Evolutionary conservation across 2,797 vertebrate genomes (phyloP).

Genomic region (Halcyon chelicuti): DNA sequence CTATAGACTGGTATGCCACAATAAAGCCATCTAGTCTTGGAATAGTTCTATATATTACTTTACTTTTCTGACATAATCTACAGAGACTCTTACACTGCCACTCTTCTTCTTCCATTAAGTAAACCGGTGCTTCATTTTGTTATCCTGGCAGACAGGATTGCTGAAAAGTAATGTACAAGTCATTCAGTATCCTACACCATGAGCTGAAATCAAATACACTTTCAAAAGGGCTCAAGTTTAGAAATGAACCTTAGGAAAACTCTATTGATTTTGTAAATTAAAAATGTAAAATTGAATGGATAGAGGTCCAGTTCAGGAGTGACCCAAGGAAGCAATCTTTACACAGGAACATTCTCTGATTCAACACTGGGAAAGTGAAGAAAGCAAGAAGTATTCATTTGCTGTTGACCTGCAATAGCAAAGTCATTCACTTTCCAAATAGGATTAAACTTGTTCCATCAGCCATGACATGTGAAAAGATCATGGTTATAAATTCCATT

Average conservation of each 20-base stretch:
- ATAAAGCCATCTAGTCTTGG: background rate
- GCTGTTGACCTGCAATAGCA: slow-evolving; percentile 29
- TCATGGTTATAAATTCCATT: slow-evolving; percentile 41
- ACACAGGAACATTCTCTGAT: background rate
- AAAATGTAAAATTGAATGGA: slow-evolving; percentile 11
- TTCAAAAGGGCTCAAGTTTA: background rate
- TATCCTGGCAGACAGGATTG: background rate
- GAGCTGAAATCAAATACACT: background rate
- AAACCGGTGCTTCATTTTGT: background rate
- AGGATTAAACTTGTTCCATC: slow-evolving; percentile 64
- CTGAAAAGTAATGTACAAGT: background rate
- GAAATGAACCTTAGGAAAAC: background rate
- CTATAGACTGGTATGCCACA: background rate
- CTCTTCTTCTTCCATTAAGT: background rate
- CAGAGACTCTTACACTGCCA: rapidly evolving
- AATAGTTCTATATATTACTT: background rate
- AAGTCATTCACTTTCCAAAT: slow-evolving; percentile 49
- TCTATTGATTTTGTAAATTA: slow-evolving; percentile 30
- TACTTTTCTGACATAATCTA: background rate
- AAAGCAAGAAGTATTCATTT: slow-evolving; percentile 29
- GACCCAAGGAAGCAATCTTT: background rate
- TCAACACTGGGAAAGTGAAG: background rate
- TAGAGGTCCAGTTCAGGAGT: background rate
- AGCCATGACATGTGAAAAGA: slow-evolving; percentile 44
- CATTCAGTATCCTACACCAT: background rate